Evolutionary conservation across 1,140 invertebrate genomes (phyloP), one percentile per base, ranked within the genome.

Genomic region (Eubasilissa regina): DNA sequence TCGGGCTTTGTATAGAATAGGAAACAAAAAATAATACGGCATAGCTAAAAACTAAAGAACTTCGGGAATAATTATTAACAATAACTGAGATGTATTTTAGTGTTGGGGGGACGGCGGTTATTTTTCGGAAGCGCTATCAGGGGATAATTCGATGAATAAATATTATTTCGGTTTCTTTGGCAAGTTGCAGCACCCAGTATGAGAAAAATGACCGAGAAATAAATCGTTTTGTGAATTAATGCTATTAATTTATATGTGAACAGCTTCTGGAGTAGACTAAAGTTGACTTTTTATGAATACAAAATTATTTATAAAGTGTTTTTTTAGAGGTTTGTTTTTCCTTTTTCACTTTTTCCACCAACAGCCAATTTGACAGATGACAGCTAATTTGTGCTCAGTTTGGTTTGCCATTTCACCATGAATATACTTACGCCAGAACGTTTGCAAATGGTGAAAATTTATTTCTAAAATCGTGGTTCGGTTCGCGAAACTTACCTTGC

Each of bases 1-100:
- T 74, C 56, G 68, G 45, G 44, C 60, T 56, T 80, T 80, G 73
- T 80, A 53, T 43, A 47, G 75, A 17, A 74, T 53, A 7, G 25
- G 35, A 75, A 75, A 75, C 72, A 74, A 74, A 74, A 74, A 74
- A 55, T 13, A 53, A 13, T 53, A 15, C 15, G 12, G 1, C 12
- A 53, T 3, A 53, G 25, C 25, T 53, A 53, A 53, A 13, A 53
- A 53, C 51, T 53, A 53, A 53, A 35, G 25, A 35, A 6, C 25
- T 35, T 35, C 25, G 25, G 8, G 15, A 53, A 13, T 53, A 13
- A 53, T 53, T 53, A 35, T 35, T 35, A 35, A 35, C 25, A 35
- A 35, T 35, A 35, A 35, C 25, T 35, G 25, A 35, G 25, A 35
- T 35, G 25, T 35, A 35, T 35, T 35, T 35, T 35, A 35, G 1